These are phyloP conservation scores for Leuciscus waleckii DNA, from an alignment of 2,797 vertebrate genomes.

Conservation along the genomic window DNA sequence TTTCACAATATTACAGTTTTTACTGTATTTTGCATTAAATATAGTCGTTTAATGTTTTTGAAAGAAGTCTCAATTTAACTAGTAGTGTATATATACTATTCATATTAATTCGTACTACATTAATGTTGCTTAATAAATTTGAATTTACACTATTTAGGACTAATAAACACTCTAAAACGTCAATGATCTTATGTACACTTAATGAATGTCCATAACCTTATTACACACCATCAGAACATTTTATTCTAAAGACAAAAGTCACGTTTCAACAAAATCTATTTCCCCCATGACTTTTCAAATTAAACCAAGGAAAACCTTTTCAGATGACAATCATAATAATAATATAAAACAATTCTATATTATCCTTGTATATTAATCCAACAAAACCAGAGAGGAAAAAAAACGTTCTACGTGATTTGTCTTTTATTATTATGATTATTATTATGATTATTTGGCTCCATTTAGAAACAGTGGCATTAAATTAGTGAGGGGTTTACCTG, in stretches of 20 bases:
- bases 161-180: not conserved
- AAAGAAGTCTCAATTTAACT: too few species aligned
- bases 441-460: not conserved
- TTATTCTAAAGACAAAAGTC: not conserved
- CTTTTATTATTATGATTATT: not conserved
- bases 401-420: not conserved
- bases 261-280: not conserved
- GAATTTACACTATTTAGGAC: not conserved
- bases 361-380: not conserved
- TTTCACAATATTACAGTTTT: not conserved
- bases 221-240: not conserved
- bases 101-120: not conserved
- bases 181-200: not conserved
- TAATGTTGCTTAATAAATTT: not conserved
- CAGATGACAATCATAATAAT: not conserved
- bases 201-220: not conserved
- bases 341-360: not conserved
- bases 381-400: not conserved
- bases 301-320: not conserved
- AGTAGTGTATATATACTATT: not conserved
- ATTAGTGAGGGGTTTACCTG: conserved; percentile 69
- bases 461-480: not conserved
- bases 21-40: not conserved
- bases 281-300: not conserved
- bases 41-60: too few species aligned